Evolutionary conservation across 2,888 invertebrate genomes (phyloP).

Genomic region (Drosophila planitibia): DNA sequence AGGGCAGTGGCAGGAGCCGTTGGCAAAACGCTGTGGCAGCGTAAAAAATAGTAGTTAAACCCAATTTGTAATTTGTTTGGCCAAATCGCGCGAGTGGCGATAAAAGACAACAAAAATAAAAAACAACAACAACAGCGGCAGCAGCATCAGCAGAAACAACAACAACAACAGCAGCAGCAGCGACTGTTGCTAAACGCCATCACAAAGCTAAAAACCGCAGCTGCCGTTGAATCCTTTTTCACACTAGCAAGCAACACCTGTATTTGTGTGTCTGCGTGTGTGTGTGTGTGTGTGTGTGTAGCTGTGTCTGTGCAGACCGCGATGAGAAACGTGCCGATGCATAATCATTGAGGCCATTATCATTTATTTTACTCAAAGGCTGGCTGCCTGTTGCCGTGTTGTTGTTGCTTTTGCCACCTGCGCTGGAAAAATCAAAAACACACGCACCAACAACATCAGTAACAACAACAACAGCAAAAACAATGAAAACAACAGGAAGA

Average conservation of each 20-base stretch:
- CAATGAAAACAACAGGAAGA: slow-evolving; percentile 11
- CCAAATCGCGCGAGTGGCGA: slow-evolving; percentile 71
- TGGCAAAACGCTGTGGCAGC: slow-evolving; percentile 64
- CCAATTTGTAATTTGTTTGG: slow-evolving; percentile 80
- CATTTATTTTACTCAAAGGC: slow-evolving; percentile 78
- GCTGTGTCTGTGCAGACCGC: slow-evolving; percentile 48
- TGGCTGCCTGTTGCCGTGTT: slow-evolving; percentile 23
- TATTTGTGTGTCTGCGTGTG: slow-evolving; percentile 18
- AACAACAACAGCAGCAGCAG: slow-evolving; percentile 16
- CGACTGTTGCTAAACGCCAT: slow-evolving; percentile 37
- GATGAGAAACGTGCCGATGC: slow-evolving; percentile 84
- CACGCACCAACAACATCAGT: slow-evolving; percentile 61
- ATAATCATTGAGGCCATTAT: slow-evolving; percentile 83
- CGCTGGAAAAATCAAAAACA: slow-evolving; percentile 68
- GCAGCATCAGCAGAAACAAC: slow-evolving; percentile 3
- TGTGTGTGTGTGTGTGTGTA: slow-evolving; percentile 12
- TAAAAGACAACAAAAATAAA: slow-evolving; percentile 58
- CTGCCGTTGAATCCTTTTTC: slow-evolving; percentile 59
- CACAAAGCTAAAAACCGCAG: slow-evolving; percentile 57
- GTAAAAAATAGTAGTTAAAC: slow-evolving; percentile 70
- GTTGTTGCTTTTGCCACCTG: slow-evolving; percentile 41
- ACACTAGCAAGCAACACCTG: slow-evolving; percentile 43
- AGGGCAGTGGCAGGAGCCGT: neutral
- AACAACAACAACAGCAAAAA: slow-evolving; percentile 10
- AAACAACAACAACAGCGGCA: slow-evolving; percentile 9